These are phyloP conservation scores for Brachionichthys hirsutus DNA, from an alignment of 2,113 vertebrate species.

Conservation along the genomic window DNA sequence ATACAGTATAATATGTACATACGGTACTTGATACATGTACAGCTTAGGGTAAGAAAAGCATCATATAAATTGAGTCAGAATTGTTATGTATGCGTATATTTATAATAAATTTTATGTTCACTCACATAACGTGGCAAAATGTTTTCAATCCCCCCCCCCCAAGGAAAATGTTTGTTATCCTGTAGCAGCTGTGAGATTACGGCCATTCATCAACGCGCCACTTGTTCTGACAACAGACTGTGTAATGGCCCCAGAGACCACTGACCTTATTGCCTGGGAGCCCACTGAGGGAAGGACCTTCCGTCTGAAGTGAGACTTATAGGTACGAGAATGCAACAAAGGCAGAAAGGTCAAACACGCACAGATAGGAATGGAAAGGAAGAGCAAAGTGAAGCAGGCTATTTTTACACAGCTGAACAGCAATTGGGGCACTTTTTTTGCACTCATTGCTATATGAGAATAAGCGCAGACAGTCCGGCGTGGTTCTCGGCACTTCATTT, in stretches of 20 bases:
- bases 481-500: slow-evolving; percentile 38
- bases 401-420: slow-evolving; percentile 18
- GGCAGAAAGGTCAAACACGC: slow-evolving; percentile 11
- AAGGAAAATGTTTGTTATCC: slow-evolving; percentile 58
- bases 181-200: slow-evolving; percentile 58
- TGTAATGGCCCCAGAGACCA: slow-evolving; percentile 34
- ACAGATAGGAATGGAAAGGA: slow-evolving; percentile 4
- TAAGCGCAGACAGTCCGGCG: slow-evolving; percentile 30
- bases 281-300: slow-evolving; percentile 27
- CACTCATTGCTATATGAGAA: slow-evolving; percentile 25
- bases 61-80: slow-evolving; percentile 55
- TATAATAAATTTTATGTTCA: slow-evolving; percentile 74
- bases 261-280: slow-evolving; percentile 43
- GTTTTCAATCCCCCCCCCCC: slow-evolving; percentile 31
- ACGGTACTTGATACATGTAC: slow-evolving; percentile 48
- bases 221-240: slow-evolving; percentile 34
- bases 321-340: slow-evolving; percentile 20
- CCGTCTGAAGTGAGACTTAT: slow-evolving; percentile 30
- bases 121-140: slow-evolving; percentile 38
- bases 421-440: slow-evolving; percentile 20
- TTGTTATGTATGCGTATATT: slow-evolving; percentile 73
- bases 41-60: slow-evolving; percentile 52
- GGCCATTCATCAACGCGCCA: slow-evolving; percentile 59
- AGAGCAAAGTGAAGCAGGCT: slow-evolving; percentile 6
- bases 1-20: slow-evolving; percentile 64